A percentile compares a stretch with the other conserved stretches of the same genome.
Conservation (phyloP, 1,140 invertebrate genomes). For the Trichonephila clavipes region DNA sequence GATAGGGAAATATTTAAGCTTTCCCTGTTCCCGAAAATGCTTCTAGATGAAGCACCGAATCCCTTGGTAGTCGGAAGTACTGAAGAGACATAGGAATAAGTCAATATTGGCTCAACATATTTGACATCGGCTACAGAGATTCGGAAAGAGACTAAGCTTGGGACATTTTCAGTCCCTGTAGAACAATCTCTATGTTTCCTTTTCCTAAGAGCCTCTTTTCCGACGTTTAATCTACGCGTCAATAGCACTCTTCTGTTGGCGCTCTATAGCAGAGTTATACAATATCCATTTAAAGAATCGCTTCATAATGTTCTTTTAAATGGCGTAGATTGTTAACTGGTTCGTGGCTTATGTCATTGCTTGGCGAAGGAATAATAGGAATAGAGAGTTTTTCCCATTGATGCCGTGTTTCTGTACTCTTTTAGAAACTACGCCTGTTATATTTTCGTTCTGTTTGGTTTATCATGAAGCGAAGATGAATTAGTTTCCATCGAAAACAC, state of each 20-base stretch:
- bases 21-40: slow-evolving; percentile 52
- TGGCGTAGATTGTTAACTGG: neutral
- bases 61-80: slow-evolving; percentile 62
- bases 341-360: neutral
- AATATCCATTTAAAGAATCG: slow-evolving; percentile 33
- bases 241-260: slow-evolving; percentile 4
- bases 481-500: neutral
- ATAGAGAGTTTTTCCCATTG: neutral
- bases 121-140: slow-evolving; percentile 72
- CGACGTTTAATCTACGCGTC: slow-evolving; percentile 44
- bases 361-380: neutral
- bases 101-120: slow-evolving; percentile 75
- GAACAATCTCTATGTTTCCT: slow-evolving; percentile 69
- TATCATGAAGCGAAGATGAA: neutral
- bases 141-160: slow-evolving; percentile 23
- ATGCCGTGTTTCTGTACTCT: neutral
- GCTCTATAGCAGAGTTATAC: neutral
- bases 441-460: neutral
- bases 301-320: slow-evolving; percentile 14
- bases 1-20: slow-evolving; percentile 45
- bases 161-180: slow-evolving; percentile 70
- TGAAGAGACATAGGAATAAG: slow-evolving; percentile 72
- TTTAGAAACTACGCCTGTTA: neutral
- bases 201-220: slow-evolving; percentile 47
- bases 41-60: slow-evolving; percentile 26